phyloP scores from a whole-genome alignment of 2,797 vertebrate genomes.

The Apogon hyalosoma region DNA sequence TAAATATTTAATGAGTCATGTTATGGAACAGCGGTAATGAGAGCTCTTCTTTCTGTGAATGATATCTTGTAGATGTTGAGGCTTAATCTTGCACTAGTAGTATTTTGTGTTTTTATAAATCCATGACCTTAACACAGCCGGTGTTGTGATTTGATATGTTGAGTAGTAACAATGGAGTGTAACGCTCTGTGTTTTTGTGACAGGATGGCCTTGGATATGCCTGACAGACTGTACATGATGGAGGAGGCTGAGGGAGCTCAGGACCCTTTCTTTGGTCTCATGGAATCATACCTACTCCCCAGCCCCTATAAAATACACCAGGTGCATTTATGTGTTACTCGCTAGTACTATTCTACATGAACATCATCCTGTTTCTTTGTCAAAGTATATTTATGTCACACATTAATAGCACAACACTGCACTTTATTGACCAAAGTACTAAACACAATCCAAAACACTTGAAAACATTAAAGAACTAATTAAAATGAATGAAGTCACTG shows the following conservation, averaged over 20 bases:
- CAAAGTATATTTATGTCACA: no score
- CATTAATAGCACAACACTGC: no score
- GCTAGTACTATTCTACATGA: neutral
- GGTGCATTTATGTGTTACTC: slow-evolving; percentile 60
- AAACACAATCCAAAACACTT: no score
- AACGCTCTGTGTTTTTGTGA: neutral
- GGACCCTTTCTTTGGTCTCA: slow-evolving; percentile 89
- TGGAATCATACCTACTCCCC: slow-evolving; percentile 80
- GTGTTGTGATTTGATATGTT: slow-evolving; percentile 1
- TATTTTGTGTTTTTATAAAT: slow-evolving; percentile 20
- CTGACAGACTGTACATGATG: slow-evolving; percentile 79
- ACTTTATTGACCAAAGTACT: no score
- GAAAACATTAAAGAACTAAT: no score
- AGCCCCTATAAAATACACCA: slow-evolving; percentile 80
- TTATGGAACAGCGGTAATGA: slow-evolving; percentile 31
- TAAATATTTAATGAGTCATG: slow-evolving; percentile 53
- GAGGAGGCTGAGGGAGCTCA: slow-evolving; percentile 83
- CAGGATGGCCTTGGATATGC: slow-evolving; percentile 80
- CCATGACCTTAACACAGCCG: neutral
- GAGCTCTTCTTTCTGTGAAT: slow-evolving; percentile 17
- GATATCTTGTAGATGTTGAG: slow-evolving; percentile 3
- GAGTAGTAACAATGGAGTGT: neutral
- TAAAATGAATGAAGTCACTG: no score
- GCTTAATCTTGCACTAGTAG: neutral
- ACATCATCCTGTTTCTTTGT: no score